Evolutionary conservation across 2,113 vertebrate species (phyloP).

Genomic region (Oxygymnocypris stewartii): DNA sequence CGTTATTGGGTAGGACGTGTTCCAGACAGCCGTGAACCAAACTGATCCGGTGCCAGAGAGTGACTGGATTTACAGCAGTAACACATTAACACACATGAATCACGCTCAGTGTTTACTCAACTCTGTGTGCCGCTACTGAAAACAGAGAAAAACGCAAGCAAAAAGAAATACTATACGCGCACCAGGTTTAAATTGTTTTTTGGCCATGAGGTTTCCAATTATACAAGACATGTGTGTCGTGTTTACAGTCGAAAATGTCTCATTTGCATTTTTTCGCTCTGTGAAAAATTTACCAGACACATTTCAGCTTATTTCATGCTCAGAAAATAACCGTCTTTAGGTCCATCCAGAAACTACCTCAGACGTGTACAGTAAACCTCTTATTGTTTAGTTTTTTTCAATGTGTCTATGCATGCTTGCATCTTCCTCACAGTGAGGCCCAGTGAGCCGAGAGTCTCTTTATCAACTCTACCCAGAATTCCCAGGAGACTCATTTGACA

Average conservation of each 20-base stretch:
- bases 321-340: not conserved
- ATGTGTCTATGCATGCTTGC: not conserved
- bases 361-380: not conserved
- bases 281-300: not conserved
- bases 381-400: not conserved
- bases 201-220: not conserved
- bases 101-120: slow-evolving; percentile 17
- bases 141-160: not conserved
- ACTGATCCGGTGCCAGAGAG: not conserved
- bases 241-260: slow-evolving; percentile 14
- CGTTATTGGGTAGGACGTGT: not conserved
- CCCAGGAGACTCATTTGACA: slow-evolving; percentile 28
- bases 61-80: slow-evolving; percentile 1
- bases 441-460: not conserved
- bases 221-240: not conserved
- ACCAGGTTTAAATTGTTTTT: not conserved
- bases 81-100: slow-evolving; percentile 30
- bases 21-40: slow-evolving; percentile 32
- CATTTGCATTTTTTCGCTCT: slow-evolving; percentile 5
- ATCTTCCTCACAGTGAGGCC: not conserved
- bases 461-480: slow-evolving; percentile 28
- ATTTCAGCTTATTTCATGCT: slow-evolving; percentile 29
- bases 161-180: not conserved
- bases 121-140: not conserved
- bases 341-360: not conserved